Percentiles rank a stretch among this genome's conserved stretches.
Conservation (phyloP, 2,888 invertebrate species). For the Pterostichus niger region DNA sequence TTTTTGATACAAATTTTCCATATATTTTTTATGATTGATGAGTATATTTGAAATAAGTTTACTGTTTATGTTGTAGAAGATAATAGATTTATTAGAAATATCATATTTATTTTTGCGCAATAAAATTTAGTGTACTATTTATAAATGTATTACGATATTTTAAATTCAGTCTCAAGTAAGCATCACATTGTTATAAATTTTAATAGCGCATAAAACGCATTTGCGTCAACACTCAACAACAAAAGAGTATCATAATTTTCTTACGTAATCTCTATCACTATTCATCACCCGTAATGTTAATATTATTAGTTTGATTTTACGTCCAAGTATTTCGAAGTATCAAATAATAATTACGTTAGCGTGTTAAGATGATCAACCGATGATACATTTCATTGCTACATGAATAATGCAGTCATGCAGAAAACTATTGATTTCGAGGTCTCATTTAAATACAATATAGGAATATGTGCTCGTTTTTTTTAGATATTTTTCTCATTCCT, state of each 20-base stretch:
- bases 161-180: too few species aligned
- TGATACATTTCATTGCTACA: slow-evolving; percentile 36
- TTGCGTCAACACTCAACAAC: not conserved
- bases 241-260: slow-evolving; percentile 6
- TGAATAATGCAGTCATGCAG: slow-evolving; percentile 41
- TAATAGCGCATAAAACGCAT: too few species aligned
- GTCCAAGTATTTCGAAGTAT: slow-evolving; percentile 18
- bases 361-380: slow-evolving; percentile 18
- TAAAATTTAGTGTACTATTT: too few species aligned
- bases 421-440: slow-evolving; percentile 36
- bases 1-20: too few species aligned
- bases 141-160: too few species aligned
- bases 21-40: too few species aligned
- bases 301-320: not conserved
- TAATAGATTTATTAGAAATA: too few species aligned
- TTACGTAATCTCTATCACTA: not conserved
- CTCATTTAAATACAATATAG: slow-evolving; percentile 43
- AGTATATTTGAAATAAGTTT: too few species aligned
- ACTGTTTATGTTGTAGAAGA: too few species aligned
- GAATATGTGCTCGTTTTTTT: slow-evolving; percentile 34
- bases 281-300: not conserved
- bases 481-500: slow-evolving; percentile 11
- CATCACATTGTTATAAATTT: slow-evolving; percentile 1
- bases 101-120: too few species aligned
- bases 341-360: slow-evolving; percentile 22